Base-by-base conservation (phyloP, 2,888 invertebrate species). In the Xestobium rufovillosum region DNA sequence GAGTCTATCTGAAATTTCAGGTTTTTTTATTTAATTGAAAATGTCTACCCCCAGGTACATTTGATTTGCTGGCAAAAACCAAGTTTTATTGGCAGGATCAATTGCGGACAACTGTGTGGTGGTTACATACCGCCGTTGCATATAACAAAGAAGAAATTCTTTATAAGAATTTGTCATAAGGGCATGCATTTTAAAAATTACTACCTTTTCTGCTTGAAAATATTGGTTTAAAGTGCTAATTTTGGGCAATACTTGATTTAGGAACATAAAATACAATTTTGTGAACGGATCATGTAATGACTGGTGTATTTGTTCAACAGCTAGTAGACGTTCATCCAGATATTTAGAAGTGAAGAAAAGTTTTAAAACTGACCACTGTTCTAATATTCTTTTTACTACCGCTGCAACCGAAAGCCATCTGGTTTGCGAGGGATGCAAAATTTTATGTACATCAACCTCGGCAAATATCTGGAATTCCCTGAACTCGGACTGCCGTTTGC, bases 321-420 rank as follows among this genome's bases (percentile, higher is more conserved):
- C 23, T 19, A 19, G 6, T 19, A 19, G 23, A 8, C n/a, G 6
- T 19, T 19, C 6, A 6, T 19, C 23, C n/a, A 19, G 6, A 6
- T n/a, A 19, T 19, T 19, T 19, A 8, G 6, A 6, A 19, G 6
- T 19, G n/a, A 19, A 19, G n/a, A 30, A 33, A 10, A 33, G 16
- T 26, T 26, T 23, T 23, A 33, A 14, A 12, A 26, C 26, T 31
- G 13, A 4, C 34, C 34, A 54, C 37, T 57, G 55, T 33, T 55
- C 49, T 9, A 56, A 37, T 10, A 52, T 36, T 34, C 56, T 41
- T 19, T 50, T 49, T 4, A 58, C 55, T 35, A 54, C 57, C 12
- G 40, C 38, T 40, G 54, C 42, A n/a, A 56, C 11, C n/a, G 48
- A 43, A 2, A 49, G 35, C 47, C 37, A 34, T 27, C 38, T 25